phyloP scores from a whole-genome alignment of 2,888 invertebrate species.

The Rotaria macrura region DNA sequence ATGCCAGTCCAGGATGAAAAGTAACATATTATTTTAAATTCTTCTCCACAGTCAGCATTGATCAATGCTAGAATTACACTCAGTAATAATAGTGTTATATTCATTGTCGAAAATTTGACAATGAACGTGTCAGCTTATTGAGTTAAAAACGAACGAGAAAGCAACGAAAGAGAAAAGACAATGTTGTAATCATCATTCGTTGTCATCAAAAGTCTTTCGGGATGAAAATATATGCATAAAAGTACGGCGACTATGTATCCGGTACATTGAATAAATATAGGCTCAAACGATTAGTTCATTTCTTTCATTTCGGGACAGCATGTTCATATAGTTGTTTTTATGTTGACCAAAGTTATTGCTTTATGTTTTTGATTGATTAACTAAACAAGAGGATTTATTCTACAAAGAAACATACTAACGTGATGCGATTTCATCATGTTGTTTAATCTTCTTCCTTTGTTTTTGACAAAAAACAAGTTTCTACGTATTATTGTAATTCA shows the following conservation, averaged over 20 bases:
- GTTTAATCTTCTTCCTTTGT: no score
- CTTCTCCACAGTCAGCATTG: slow-evolving; percentile 24
- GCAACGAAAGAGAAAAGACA: neutral
- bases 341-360: neutral
- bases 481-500: no score
- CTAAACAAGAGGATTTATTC: neutral
- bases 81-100: neutral
- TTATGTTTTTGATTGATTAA: neutral
- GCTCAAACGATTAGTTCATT: slow-evolving; percentile 1
- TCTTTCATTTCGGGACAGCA: neutral
- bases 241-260: neutral
- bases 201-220: neutral
- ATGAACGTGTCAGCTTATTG: neutral
- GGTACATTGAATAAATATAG: neutral
- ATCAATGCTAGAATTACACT: neutral
- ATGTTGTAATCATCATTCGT: neutral
- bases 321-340: neutral
- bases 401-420: no score
- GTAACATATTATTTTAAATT: slow-evolving; percentile 30
- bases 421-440: no score
- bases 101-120: neutral
- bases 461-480: no score
- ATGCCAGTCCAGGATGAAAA: slow-evolving; percentile 34
- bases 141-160: neutral
- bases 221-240: neutral